Base-by-base conservation (phyloP, 2,113 vertebrate species). In the Piaya cayana region DNA sequence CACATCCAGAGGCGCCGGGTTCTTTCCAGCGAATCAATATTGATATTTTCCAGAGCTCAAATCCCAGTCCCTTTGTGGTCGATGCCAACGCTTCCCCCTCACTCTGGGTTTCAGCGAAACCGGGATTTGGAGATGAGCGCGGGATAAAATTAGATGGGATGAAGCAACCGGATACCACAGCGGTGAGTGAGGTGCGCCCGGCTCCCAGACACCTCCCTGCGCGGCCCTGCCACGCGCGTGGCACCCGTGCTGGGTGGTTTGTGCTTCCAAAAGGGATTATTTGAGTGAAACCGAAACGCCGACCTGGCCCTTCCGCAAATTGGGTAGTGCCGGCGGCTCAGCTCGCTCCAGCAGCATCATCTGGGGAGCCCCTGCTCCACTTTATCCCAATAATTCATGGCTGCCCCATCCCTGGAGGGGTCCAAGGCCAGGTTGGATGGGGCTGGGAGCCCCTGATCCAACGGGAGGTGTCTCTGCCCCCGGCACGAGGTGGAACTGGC, bases 81-180 rank as follows among this genome's bases (percentile, higher is more conserved):
- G 1, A 3, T 3, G 50, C n/a, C 89, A 26, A 0, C 26, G 1
- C 60, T 77, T 5, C 63, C 68, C 50, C 7, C 78, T 47, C 65
- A 19, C 81, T 21, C 76, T 2, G 3, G 43, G 65, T 91, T 91
- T 92, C 90, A 62, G 30, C 0, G 68, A 88, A 81, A 63, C 92
- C 6, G 7, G 82, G 50, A 70, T 4, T 1, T 5, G 82, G 79
- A 76, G 84, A 68, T 39, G 42, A 75, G 62, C 52, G 2, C 1
- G 6, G 92, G 94, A 63, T 94, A 63, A 84, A 86, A 91, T 53
- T 1, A 14, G 12, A 23, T 27, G 5, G 56, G 69, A 26, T 93
- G 91, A 83, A 88, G 91, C 95, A 82, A 81, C 71, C 1, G 76
- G 90, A 92, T 93, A 17, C 88, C 95, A 37, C 29, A 53, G 82